A percentile compares a stretch with the other conserved stretches of the same genome.
Conservation (phyloP, 2,797 vertebrate species). For the Falco concolor region DNA sequence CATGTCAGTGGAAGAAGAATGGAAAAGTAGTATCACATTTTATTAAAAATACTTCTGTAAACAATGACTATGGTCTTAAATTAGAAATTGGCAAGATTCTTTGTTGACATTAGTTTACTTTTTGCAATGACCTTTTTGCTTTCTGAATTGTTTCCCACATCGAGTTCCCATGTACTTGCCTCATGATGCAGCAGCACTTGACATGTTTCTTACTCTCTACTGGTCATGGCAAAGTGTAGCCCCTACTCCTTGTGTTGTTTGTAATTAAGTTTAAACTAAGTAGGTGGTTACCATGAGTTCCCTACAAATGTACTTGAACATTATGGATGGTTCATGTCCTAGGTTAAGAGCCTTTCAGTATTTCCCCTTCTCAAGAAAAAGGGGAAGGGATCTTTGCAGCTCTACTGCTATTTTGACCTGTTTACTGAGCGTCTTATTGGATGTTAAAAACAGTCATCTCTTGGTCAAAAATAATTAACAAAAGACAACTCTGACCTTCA, state of each 20-base stretch:
- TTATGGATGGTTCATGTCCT: background rate
- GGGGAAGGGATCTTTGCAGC: background rate
- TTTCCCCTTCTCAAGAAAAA: background rate
- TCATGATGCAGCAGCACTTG: background rate
- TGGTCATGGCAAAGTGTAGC: background rate
- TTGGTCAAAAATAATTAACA: background rate
- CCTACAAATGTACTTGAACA: background rate
- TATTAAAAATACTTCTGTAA: slow-evolving; percentile 33
- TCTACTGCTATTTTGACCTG: background rate
- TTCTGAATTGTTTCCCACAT: slow-evolving; percentile 62
- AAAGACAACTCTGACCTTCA: background rate
- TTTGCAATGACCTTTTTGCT: slow-evolving; percentile 59
- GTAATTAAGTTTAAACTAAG: background rate
- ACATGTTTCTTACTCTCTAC: background rate
- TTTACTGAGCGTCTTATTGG: background rate
- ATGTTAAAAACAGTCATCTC: background rate
- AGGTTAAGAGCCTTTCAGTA: background rate
- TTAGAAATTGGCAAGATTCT: slow-evolving; percentile 45
- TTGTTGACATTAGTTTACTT: slow-evolving; percentile 56
- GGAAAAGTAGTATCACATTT: background rate
- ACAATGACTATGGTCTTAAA: slow-evolving; percentile 5
- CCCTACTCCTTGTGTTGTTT: background rate
- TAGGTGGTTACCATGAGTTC: background rate
- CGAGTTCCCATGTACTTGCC: slow-evolving; percentile 6
- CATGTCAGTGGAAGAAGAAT: background rate